Conservation (phyloP, 2,797 vertebrate genomes). For the Peromyscus nudipes region DNA sequence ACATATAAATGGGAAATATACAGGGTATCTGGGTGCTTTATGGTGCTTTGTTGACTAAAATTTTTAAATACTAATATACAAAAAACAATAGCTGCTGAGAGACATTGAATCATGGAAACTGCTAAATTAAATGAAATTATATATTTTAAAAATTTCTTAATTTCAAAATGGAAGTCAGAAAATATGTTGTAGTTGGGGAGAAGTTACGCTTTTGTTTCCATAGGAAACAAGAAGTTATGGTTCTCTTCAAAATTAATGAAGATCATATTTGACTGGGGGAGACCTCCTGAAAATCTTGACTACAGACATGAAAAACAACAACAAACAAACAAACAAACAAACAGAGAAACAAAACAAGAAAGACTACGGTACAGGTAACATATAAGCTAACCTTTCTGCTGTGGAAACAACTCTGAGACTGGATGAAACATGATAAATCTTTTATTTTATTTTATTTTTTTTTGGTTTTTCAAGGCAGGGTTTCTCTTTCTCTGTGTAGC, state of each 20-base stretch:
- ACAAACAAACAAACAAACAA: no score
- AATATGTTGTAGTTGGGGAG: not conserved
- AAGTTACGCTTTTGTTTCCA: not conserved
- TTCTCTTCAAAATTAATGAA: not conserved
- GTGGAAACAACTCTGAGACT: not conserved
- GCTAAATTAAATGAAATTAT: not conserved
- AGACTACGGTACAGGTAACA: not conserved
- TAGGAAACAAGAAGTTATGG: not conserved
- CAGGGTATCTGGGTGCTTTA: not conserved
- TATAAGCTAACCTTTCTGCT: not conserved
- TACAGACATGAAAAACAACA: not conserved
- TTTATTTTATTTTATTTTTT: not conserved
- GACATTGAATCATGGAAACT: not conserved
- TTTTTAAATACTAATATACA: not conserved
- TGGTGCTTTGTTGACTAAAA: not conserved
- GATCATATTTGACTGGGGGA: not conserved
- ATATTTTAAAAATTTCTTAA: not conserved
- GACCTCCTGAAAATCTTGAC: not conserved
- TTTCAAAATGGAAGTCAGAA: not conserved
- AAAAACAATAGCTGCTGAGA: not conserved
- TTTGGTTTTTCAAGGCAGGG: no score
- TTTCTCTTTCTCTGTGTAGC: no score
- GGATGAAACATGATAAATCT: not conserved
- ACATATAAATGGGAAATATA: not conserved
- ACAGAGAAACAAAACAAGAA: no score